Conservation (phyloP, 2,888 invertebrate species). For the Ypsolopha sequella region DNA sequence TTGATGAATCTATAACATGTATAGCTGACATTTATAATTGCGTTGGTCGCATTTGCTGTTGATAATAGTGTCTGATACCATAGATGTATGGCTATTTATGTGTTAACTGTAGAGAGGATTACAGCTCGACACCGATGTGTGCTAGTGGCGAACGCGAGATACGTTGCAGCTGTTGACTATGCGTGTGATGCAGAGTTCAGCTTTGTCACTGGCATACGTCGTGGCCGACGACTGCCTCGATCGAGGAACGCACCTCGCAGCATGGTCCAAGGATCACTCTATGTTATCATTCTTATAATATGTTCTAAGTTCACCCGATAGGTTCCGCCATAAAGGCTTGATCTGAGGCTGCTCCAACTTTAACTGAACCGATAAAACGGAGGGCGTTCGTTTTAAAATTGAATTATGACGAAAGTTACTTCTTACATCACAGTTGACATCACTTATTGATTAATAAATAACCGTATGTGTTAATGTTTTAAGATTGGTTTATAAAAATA, state of each 20-base stretch:
- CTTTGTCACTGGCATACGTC: no score
- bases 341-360: constrained; percentile 38
- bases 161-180: no score
- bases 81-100: constrained; percentile 47
- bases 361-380: constrained; percentile 34
- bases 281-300: constrained; percentile 27
- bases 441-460: constrained; percentile 14
- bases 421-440: constrained; percentile 16
- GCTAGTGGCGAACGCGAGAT: no score
- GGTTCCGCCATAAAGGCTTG: constrained; percentile 32
- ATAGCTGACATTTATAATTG: constrained; percentile 46
- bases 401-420: background rate
- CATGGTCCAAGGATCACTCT: constrained; percentile 28
- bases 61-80: constrained; percentile 36
- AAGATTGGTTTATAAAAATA: background rate
- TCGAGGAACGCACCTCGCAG: constrained; percentile 41
- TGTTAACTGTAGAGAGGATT: constrained; percentile 33
- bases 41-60: constrained; percentile 46
- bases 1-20: constrained; percentile 45
- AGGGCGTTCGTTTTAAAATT: background rate
- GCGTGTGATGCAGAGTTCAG: no score
- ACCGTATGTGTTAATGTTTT: background rate
- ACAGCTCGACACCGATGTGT: background rate
- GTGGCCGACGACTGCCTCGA: constrained; percentile 10
- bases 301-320: constrained; percentile 26